phyloP scores from a whole-genome alignment of 2,113 vertebrate genomes.

The Lophura nycthemera region DNA sequence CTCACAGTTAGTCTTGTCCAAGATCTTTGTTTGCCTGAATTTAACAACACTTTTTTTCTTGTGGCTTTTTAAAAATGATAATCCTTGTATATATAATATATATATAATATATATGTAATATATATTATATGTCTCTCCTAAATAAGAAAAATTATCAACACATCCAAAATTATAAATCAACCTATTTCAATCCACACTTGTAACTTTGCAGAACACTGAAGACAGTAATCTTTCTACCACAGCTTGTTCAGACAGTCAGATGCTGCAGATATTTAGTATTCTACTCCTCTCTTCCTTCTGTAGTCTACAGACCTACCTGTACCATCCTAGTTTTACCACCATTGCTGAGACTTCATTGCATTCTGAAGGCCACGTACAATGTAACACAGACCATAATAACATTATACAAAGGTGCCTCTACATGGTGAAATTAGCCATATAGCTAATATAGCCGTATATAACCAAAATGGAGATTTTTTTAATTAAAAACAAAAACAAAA shows the following conservation, averaged over 20 bases:
- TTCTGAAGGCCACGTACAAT: neutral
- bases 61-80: neutral
- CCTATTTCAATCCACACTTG: neutral
- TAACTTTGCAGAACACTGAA: neutral
- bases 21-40: neutral
- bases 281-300: neutral
- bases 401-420: neutral
- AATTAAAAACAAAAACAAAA: neutral
- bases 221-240: neutral
- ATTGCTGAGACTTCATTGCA: neutral
- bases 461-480: neutral
- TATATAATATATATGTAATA: too few species aligned
- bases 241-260: neutral
- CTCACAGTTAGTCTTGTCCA: neutral
- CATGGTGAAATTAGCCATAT: neutral
- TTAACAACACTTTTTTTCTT: neutral
- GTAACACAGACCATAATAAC: fast-evolving
- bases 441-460: neutral
- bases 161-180: neutral
- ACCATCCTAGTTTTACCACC: neutral
- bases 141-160: neutral
- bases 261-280: neutral
- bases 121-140: neutral
- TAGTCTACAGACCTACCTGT: neutral
- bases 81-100: neutral